phyloP scores from a whole-genome alignment of 2,888 invertebrate genomes.

The Schrankia costaestrigalis region DNA sequence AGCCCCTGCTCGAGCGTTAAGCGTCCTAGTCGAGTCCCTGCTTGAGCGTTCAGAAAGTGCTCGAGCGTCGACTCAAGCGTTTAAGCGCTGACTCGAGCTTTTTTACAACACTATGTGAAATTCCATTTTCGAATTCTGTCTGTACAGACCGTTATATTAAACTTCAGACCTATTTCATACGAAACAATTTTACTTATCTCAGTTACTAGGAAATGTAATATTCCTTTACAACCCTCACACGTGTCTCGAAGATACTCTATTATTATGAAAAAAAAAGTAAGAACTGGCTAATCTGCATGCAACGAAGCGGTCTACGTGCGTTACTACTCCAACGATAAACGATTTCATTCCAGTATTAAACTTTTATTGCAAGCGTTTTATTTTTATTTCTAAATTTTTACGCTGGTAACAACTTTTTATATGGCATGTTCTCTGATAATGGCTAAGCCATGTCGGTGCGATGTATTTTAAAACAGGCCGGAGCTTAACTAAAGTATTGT shows the following conservation, averaged over 20 bases:
- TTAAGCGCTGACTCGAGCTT: too few relatives aligned
- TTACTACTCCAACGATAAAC: slow-evolving; percentile 51
- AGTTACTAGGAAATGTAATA: slow-evolving; percentile 24
- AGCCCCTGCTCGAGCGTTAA: too few relatives aligned
- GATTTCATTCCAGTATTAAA: slow-evolving; percentile 45
- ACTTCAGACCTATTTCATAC: too few relatives aligned
- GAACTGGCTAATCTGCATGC: slow-evolving; percentile 46
- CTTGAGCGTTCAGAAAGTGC: too few relatives aligned
- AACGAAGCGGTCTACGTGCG: slow-evolving; percentile 35
- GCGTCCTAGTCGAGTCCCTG: too few relatives aligned
- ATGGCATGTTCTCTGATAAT: slow-evolving; percentile 1
- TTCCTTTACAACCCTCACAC: slow-evolving; percentile 18
- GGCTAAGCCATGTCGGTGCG: slow-evolving; percentile 1
- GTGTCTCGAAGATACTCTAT: slow-evolving; percentile 19
- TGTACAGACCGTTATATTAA: too few relatives aligned
- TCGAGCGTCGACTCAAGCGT: too few relatives aligned
- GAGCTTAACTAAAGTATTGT: too few relatives aligned
- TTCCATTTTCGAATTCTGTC: too few relatives aligned
- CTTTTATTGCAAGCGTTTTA: slow-evolving; percentile 31
- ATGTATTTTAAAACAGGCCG: slow-evolving; percentile 3
- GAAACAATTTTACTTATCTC: too few relatives aligned
- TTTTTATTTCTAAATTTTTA: slow-evolving; percentile 31
- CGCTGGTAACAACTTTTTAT: slow-evolving; percentile 8
- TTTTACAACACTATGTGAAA: too few relatives aligned
- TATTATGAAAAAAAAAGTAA: slow-evolving; percentile 16